Evolutionary conservation across 2,888 invertebrate species (phyloP).

Genomic region (Drosophila kokeensis): DNA sequence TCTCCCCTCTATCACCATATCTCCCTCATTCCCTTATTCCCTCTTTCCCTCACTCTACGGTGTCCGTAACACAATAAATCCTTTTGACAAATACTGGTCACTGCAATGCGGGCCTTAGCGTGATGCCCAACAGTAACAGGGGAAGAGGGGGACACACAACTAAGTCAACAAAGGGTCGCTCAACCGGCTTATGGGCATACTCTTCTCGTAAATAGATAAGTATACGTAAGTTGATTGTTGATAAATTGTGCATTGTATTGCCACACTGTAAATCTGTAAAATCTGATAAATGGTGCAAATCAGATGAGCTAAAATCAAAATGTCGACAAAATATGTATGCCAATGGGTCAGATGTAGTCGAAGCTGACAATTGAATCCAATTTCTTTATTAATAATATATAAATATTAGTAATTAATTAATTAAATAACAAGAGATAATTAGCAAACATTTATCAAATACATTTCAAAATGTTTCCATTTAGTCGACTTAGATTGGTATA

Average conservation of each 20-base stretch:
- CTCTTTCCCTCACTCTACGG: not conserved
- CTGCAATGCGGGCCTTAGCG: conserved; percentile 50
- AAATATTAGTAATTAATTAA: not conserved
- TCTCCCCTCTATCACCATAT: not conserved
- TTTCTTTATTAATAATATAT: not conserved
- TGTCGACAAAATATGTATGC: conserved; percentile 12
- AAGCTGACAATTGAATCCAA: not conserved
- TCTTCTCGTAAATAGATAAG: conserved; percentile 44
- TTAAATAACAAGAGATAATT: not conserved
- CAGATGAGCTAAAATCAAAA: conserved; percentile 2
- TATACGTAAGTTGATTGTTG: conserved; percentile 31
- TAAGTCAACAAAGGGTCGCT: conserved; percentile 30
- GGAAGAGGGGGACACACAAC: not conserved
- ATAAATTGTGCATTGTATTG: conserved; percentile 51
- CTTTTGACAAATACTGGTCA: conserved; percentile 66
- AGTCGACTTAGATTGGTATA: not conserved
- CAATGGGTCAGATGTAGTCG: conserved; percentile 13
- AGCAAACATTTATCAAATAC: not conserved
- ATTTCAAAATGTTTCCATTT: not conserved
- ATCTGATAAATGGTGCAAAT: conserved; percentile 11
- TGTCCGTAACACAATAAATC: conserved; percentile 64
- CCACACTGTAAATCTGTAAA: conserved; percentile 18
- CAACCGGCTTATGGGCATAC: conserved; percentile 29
- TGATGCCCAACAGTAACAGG: not conserved
- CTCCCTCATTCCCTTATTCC: not conserved